These are phyloP conservation scores for Parazoanthus darwini DNA, from an alignment of 92 coral and sea anemone genomes.

Conservation along the genomic window DNA sequence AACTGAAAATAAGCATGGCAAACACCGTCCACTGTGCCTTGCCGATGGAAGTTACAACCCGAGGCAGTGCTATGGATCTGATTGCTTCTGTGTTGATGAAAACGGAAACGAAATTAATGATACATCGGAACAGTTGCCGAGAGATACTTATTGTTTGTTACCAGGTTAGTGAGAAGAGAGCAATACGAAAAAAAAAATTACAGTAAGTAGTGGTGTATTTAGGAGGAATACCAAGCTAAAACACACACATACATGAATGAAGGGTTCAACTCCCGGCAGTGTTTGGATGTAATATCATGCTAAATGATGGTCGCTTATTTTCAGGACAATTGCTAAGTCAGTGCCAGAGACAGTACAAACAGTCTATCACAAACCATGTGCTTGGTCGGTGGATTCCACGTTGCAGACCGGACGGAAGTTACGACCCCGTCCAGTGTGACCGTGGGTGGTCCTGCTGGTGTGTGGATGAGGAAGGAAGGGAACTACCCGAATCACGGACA, in stretches of 20 bases:
- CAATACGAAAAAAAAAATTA: no score
- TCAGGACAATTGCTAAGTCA: conserved; percentile 62
- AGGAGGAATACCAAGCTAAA: no score
- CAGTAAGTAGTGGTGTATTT: no score
- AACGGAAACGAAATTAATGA: conserved; percentile 61
- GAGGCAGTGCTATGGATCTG: conserved; percentile 69
- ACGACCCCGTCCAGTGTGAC: conserved; percentile 90
- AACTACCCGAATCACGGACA: conserved; percentile 72
- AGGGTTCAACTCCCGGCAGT: no score
- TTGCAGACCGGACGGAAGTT: conserved; percentile 86
- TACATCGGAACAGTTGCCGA: conserved; percentile 18
- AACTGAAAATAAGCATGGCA: neutral
- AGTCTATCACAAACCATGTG: conserved; percentile 72
- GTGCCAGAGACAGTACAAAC: conserved; percentile 70
- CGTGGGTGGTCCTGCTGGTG: conserved; percentile 97
- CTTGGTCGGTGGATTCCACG: conserved; percentile 89
- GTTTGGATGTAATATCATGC: neutral
- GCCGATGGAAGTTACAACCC: conserved; percentile 72
- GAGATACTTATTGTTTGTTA: conserved; percentile 22
- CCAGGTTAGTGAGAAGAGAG: neutral
- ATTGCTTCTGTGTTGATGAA: conserved; percentile 81
- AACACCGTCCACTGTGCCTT: conserved; percentile 65
- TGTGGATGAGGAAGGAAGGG: conserved; percentile 89
- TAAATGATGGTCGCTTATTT: neutral
- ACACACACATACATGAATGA: no score